phyloP scores from a whole-genome alignment of 2,113 vertebrate genomes.

The Larimichthys polyactis region DNA sequence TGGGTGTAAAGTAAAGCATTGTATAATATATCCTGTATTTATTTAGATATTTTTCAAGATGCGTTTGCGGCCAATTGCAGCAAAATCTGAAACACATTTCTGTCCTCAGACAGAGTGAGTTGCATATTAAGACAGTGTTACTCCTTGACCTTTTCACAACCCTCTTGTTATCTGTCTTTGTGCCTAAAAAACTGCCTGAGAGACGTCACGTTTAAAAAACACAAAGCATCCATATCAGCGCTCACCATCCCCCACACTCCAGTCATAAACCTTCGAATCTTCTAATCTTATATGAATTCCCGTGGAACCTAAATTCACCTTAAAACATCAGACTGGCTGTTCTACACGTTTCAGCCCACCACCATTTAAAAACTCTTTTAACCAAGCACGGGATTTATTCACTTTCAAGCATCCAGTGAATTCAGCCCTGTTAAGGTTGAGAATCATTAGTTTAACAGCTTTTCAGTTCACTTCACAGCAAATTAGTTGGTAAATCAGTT shows the following conservation, averaged over 20 bases:
- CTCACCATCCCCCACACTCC: conserved; percentile 23
- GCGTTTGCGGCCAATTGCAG: neutral
- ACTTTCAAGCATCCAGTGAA: neutral
- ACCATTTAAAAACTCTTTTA: neutral
- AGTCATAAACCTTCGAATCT: neutral
- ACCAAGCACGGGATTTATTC: neutral
- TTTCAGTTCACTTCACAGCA: neutral
- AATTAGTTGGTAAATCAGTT: neutral
- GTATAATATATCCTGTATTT: neutral
- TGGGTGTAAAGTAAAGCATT: neutral
- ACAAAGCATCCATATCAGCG: conserved; percentile 33
- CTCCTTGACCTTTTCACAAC: conserved; percentile 73
- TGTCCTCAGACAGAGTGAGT: conserved; percentile 34
- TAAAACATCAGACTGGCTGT: too few relatives aligned
- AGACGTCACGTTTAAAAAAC: conserved; percentile 55
- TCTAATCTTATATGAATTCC: neutral
- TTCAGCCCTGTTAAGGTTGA: neutral
- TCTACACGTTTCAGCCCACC: neutral
- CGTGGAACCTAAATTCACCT: neutral
- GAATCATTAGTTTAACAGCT: neutral
- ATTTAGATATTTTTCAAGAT: neutral
- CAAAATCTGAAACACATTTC: neutral
- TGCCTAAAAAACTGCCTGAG: conserved; percentile 40
- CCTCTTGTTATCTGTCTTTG: conserved; percentile 52
- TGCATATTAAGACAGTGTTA: conserved; percentile 53